A percentile compares a stretch with the other conserved stretches of the same genome.
phyloP scores from a whole-genome alignment of 2,888 invertebrate genomes.

The Caprella mutica region DNA sequence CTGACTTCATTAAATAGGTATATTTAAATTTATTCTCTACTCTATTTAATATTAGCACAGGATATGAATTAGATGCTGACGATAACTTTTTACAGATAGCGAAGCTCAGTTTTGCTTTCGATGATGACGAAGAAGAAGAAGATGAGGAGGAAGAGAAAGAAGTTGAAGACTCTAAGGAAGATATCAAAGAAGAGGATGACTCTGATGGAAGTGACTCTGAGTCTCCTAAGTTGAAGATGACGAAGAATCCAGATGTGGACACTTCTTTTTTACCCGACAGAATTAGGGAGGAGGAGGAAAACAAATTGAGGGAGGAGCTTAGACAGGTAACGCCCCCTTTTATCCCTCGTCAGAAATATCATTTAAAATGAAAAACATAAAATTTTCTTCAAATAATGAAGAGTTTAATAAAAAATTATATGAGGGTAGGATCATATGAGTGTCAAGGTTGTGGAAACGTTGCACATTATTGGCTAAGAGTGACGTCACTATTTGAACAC shows the following conservation, averaged over 20 bases:
- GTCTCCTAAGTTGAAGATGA: slow-evolving; percentile 52
- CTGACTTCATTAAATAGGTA: too few relatives aligned
- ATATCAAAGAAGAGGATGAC: slow-evolving; percentile 41
- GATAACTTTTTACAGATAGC: slow-evolving; percentile 32
- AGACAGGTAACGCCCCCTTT: slow-evolving; percentile 57
- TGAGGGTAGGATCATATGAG: neutral
- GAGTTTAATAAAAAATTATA: neutral
- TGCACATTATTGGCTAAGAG: too few relatives aligned
- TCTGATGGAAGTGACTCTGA: slow-evolving; percentile 37
- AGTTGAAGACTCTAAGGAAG: slow-evolving; percentile 43
- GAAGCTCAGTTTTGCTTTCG: slow-evolving; percentile 27
- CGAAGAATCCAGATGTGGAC: slow-evolving; percentile 96
- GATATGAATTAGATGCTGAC: too few relatives aligned
- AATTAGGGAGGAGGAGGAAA: slow-evolving; percentile 92
- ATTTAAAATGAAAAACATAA: too few relatives aligned
- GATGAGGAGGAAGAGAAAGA: slow-evolving; percentile 44
- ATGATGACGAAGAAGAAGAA: slow-evolving; percentile 35
- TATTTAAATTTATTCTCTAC: too few relatives aligned
- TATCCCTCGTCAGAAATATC: too few relatives aligned
- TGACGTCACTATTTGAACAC: too few relatives aligned
- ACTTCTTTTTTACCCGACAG: slow-evolving; percentile 96
- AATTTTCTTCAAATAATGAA: neutral
- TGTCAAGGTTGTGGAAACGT: neutral
- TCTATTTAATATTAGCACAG: too few relatives aligned
- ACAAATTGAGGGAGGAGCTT: slow-evolving; percentile 72